Evolutionary conservation across 2,797 vertebrate species (phyloP).

Genomic region (Buphagus erythrorhynchus): DNA sequence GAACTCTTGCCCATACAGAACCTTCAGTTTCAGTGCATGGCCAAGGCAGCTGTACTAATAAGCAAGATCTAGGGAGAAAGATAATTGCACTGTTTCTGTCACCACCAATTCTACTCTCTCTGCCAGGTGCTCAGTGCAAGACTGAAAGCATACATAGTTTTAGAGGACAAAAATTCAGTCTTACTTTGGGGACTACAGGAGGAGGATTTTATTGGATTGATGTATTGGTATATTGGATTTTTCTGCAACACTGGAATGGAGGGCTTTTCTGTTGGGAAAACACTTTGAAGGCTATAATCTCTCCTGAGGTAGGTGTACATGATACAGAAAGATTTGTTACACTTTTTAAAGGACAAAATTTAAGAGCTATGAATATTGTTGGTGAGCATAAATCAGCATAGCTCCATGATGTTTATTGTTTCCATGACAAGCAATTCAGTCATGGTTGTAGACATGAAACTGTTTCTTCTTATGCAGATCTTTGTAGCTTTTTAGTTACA

Average conservation of each 20-base stretch:
- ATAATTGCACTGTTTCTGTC: not conserved
- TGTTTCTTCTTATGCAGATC: not conserved
- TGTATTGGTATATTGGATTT: not conserved
- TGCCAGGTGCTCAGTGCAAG: not conserved
- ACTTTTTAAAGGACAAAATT: not conserved
- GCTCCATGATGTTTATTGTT: not conserved
- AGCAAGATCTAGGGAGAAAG: not conserved
- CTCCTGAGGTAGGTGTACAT: not conserved
- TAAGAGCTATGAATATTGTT: not conserved
- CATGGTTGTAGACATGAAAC: not conserved
- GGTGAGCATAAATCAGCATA: rapidly evolving
- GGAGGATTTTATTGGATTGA: not conserved
- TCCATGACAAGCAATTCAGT: not conserved
- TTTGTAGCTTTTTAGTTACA: not conserved
- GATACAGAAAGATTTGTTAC: not conserved
- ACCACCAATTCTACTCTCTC: not conserved
- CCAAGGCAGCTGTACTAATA: not conserved
- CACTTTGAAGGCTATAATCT: not conserved
- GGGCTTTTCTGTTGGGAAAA: not conserved
- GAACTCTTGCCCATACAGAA: not conserved
- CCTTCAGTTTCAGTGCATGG: not conserved
- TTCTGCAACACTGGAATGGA: not conserved
- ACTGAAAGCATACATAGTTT: not conserved
- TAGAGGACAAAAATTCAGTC: not conserved
- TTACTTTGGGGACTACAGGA: not conserved